Percentiles rank a stretch among this genome's conserved stretches.
phyloP scores from a whole-genome alignment of 1,140 invertebrate genomes.

The Teleopsis dalmanni region DNA sequence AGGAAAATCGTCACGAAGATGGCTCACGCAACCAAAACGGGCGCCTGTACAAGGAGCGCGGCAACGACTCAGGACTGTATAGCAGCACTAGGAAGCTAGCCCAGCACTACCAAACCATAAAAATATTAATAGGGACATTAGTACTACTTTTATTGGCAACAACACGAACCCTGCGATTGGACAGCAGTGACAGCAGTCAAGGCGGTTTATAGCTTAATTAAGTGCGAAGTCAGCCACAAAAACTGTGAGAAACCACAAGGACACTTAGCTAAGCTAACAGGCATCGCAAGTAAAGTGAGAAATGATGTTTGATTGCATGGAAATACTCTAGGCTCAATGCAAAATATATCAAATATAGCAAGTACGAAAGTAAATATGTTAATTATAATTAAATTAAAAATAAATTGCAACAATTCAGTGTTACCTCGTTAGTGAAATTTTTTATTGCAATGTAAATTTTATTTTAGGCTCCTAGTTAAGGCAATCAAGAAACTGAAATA shows the following conservation, averaged over 20 bases:
- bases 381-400: constrained; percentile 1
- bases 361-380: constrained; percentile 20
- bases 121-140: constrained; percentile 26
- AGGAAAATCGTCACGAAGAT: constrained; percentile 38
- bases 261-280: background rate
- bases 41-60: constrained; percentile 39
- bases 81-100: constrained; percentile 12
- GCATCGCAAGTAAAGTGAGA: background rate
- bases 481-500: no score
- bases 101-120: constrained; percentile 13
- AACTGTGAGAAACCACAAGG: no score
- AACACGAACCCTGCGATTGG: constrained; percentile 1
- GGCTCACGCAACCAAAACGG: constrained; percentile 40
- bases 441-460: constrained; percentile 9
- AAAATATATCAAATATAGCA: constrained; percentile 13
- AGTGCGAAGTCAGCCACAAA: no score
- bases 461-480: no score
- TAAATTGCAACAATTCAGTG: constrained; percentile 26
- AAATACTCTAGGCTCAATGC: background rate
- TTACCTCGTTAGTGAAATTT: constrained; percentile 35
- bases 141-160: constrained; percentile 21
- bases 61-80: constrained; percentile 19
- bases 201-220: constrained; percentile 6
- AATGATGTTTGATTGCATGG: background rate
- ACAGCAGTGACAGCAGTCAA: constrained; percentile 1